Conservation (phyloP, 2,888 invertebrate species). For the Eupelmus urozonus region DNA sequence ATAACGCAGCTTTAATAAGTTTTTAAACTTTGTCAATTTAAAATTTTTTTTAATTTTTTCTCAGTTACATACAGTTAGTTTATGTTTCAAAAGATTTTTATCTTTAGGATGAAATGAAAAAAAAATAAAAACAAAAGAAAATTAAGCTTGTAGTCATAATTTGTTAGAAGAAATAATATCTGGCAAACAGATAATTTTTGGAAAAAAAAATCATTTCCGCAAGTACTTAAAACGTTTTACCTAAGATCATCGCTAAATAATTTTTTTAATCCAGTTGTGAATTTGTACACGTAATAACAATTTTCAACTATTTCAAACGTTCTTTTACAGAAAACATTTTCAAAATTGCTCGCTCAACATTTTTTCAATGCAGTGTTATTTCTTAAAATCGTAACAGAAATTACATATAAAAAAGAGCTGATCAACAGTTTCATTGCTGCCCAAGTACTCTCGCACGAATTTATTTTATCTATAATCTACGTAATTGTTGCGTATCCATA, state of each 20-base stretch:
- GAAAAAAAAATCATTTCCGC: conserved; percentile 25
- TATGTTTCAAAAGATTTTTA: conserved; percentile 42
- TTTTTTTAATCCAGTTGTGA: conserved; percentile 27
- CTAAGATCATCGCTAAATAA: conserved; percentile 28
- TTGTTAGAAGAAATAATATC: conserved; percentile 33
- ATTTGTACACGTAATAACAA: conserved; percentile 27
- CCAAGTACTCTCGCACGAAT: conserved; percentile 37
- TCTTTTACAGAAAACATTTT: conserved; percentile 31
- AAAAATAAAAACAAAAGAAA: conserved; percentile 18
- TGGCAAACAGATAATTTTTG: conserved; percentile 21
- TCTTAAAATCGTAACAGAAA: conserved; percentile 45
- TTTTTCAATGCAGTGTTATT: conserved; percentile 33
- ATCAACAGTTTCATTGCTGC: conserved; percentile 50
- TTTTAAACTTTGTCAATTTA: conserved; percentile 23
- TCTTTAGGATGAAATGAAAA: conserved; percentile 49
- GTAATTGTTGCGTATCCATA: conserved; percentile 28
- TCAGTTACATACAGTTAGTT: conserved; percentile 32
- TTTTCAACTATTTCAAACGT: conserved; percentile 7
- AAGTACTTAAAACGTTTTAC: conserved; percentile 34
- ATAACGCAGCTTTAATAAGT: conserved; percentile 40
- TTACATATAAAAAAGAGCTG: conserved; percentile 35
- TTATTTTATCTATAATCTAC: conserved; percentile 29
- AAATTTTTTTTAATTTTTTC: neutral
- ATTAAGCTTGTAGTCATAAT: conserved; percentile 44
- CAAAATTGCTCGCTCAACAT: conserved; percentile 33